Percentiles rank a stretch among this genome's conserved stretches.
phyloP scores from a whole-genome alignment of 1,140 invertebrate species.

The Nylanderia fulva region DNA sequence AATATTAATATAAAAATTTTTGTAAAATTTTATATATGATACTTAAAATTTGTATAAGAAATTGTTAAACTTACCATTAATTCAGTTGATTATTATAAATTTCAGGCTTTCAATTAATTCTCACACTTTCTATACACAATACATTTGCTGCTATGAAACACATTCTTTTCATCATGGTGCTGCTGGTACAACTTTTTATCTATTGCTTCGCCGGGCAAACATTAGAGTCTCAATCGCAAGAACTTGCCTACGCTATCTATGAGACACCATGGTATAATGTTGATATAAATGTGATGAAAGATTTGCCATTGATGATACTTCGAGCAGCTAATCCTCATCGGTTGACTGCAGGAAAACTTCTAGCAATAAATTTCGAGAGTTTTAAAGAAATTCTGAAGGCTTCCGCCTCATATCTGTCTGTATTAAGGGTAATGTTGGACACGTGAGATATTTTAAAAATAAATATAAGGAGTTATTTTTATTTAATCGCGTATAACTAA shows the following conservation, averaged over 20 bases:
- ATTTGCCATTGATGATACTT: conserved; percentile 40
- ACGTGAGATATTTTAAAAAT: conserved; percentile 3
- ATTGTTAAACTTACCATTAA: too few species aligned
- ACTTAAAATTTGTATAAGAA: too few species aligned
- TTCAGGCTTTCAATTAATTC: conserved; percentile 58
- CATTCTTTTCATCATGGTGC: conserved; percentile 1
- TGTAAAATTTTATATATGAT: too few species aligned
- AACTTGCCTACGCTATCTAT: conserved; percentile 41
- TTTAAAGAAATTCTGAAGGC: conserved; percentile 66
- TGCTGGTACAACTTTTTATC: conserved; percentile 30
- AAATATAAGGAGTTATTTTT: not conserved
- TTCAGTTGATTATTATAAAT: not conserved
- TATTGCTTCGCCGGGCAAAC: conserved; percentile 40
- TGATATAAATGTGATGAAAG: conserved; percentile 6
- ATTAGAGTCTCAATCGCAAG: conserved; percentile 33
- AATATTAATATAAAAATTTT: too few species aligned
- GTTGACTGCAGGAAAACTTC: conserved; percentile 44
- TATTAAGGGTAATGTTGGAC: conserved; percentile 49
- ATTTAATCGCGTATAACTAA: not conserved
- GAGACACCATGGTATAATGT: conserved; percentile 41
- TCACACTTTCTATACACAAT: conserved; percentile 6
- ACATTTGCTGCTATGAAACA: not conserved
- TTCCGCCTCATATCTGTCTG: conserved; percentile 60
- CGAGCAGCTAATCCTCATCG: conserved; percentile 2
- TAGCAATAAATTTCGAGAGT: conserved; percentile 55